Conservation (phyloP, 2,113 vertebrate genomes). For the Sturnus vulgaris region DNA sequence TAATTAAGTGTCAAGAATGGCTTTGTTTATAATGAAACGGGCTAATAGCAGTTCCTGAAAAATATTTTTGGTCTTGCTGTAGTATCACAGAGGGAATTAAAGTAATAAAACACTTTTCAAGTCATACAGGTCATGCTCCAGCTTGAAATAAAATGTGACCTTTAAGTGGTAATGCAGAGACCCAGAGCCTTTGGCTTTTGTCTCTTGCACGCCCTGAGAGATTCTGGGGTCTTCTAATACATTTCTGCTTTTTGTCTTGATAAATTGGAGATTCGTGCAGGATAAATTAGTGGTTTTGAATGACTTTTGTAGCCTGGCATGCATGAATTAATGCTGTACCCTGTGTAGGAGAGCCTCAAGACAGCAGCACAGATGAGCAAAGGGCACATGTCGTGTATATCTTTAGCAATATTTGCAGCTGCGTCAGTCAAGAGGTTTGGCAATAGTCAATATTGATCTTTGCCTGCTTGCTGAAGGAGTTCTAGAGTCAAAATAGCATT, state of each 20-base stretch:
- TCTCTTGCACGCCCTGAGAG: not conserved
- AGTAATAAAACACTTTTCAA: not conserved
- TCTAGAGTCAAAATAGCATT: not conserved
- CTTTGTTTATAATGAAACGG: not conserved
- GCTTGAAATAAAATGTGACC: not conserved
- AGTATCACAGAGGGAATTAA: not conserved
- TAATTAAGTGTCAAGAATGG: not conserved
- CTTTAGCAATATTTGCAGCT: slow-evolving; percentile 4
- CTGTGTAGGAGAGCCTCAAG: not conserved
- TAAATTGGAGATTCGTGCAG: not conserved
- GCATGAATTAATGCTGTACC: not conserved
- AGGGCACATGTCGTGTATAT: not conserved
- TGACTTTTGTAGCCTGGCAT: not conserved
- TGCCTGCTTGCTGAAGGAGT: not conserved
- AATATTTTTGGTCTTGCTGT: not conserved
- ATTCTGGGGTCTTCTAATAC: not conserved
- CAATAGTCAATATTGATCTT: slow-evolving; percentile 7
- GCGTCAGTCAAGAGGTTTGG: not conserved
- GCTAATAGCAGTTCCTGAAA: not conserved
- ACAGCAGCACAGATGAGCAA: not conserved
- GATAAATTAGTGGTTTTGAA: too few species aligned
- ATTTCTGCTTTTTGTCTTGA: not conserved
- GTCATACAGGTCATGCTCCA: not conserved
- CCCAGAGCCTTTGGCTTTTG: not conserved
- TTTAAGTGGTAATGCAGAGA: not conserved